These are phyloP conservation scores for Prunella strophiata DNA, from an alignment of 2,797 vertebrate species.

Conservation along the genomic window DNA sequence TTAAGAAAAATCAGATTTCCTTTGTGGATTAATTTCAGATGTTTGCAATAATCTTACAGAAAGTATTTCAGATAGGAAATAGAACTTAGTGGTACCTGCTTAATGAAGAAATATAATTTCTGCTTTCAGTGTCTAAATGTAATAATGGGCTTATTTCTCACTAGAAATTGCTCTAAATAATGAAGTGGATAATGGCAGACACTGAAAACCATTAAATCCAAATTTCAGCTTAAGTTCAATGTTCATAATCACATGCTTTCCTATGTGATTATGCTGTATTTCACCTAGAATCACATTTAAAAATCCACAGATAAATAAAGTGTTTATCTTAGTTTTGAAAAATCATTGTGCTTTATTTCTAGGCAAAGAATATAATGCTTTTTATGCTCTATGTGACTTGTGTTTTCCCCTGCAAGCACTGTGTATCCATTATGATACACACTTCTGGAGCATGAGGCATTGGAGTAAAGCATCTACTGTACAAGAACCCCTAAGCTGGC, in stretches of 20 bases:
- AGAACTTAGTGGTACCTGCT: background rate
- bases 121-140: background rate
- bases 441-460: background rate
- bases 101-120: background rate
- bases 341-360: background rate
- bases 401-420: background rate
- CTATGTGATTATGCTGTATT: background rate
- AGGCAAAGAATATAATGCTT: background rate
- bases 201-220: background rate
- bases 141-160: background rate
- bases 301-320: background rate
- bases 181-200: background rate
- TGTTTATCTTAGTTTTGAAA: background rate
- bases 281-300: background rate
- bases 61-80: constrained; percentile 1
- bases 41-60: background rate
- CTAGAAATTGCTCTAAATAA: background rate
- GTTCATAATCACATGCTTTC: background rate
- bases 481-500: background rate
- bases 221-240: background rate
- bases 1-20: background rate
- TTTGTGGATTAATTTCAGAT: background rate
- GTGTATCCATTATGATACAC: background rate
- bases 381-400: background rate
- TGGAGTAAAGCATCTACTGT: background rate